Conservation (phyloP, 92 coral and sea anemone species). For the Pocillopora meandrina region DNA sequence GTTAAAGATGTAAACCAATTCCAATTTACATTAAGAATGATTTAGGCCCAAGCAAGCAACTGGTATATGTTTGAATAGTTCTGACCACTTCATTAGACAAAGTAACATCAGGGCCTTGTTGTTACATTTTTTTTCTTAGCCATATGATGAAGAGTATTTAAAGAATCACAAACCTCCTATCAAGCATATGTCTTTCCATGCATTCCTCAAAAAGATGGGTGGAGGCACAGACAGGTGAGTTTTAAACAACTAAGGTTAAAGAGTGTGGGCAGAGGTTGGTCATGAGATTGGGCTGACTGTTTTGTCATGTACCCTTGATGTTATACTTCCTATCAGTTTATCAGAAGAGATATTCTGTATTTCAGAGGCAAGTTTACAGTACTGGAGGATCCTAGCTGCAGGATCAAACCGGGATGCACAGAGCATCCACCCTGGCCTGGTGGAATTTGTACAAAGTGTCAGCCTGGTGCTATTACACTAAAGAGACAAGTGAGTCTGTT, state of each 20-base stretch:
- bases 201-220: slow-evolving; percentile 86
- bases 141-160: slow-evolving; percentile 89
- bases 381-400: slow-evolving; percentile 90
- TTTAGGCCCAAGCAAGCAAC: too few relatives aligned
- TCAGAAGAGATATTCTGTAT: background rate
- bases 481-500: slow-evolving; percentile 81
- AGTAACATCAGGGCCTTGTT: too few relatives aligned
- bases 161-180: slow-evolving; percentile 93
- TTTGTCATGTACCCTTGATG: background rate
- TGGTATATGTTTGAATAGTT: too few relatives aligned
- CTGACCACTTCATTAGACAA: too few relatives aligned
- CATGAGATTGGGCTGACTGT: background rate
- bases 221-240: slow-evolving; percentile 92
- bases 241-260: background rate
- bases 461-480: slow-evolving; percentile 95
- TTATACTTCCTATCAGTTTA: background rate
- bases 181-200: slow-evolving; percentile 98
- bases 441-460: slow-evolving; percentile 98
- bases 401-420: slow-evolving; percentile 93
- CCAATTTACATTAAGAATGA: too few relatives aligned
- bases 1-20: too few relatives aligned
- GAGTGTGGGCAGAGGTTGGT: background rate
- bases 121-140: slow-evolving; percentile 45
- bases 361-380: slow-evolving; percentile 93
- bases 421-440: slow-evolving; percentile 99